Conservation (phyloP, 53 echinoderm and acorn worm genomes). For the Paracentrotus lividus region DNA sequence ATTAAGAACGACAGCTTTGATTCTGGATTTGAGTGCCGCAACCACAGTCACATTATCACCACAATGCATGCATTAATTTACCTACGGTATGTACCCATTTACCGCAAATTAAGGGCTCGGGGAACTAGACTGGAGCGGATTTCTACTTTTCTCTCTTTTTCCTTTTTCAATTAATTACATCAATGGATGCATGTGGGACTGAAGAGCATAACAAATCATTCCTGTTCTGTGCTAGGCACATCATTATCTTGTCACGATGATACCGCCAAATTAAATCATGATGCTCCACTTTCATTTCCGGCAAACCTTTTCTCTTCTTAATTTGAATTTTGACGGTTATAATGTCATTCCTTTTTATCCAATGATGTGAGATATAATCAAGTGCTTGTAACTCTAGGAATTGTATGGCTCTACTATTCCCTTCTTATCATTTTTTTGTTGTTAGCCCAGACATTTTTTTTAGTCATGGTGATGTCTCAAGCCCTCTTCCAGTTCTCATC, state of each 20-base stretch:
- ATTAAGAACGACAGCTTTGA: background rate
- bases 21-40: background rate
- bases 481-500: too few species aligned
- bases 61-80: constrained; percentile 31
- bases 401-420: too few species aligned
- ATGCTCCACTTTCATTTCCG: background rate
- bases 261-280: constrained; percentile 2
- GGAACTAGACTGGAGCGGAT: constrained; percentile 29
- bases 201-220: constrained; percentile 20
- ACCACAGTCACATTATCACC: constrained; percentile 21
- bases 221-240: background rate
- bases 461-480: too few species aligned
- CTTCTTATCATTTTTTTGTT: too few species aligned
- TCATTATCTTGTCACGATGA: background rate
- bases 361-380: background rate
- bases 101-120: constrained; percentile 12
- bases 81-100: constrained; percentile 37
- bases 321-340: background rate
- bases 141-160: constrained; percentile 1
- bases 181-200: constrained; percentile 45
- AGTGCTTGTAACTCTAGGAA: background rate
- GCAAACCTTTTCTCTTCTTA: background rate
- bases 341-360: background rate
- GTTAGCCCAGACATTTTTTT: too few species aligned
- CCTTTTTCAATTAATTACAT: constrained; percentile 49